Evolutionary conservation across 2,113 vertebrate genomes (phyloP).

Genomic region (Gymnorhina tibicen): DNA sequence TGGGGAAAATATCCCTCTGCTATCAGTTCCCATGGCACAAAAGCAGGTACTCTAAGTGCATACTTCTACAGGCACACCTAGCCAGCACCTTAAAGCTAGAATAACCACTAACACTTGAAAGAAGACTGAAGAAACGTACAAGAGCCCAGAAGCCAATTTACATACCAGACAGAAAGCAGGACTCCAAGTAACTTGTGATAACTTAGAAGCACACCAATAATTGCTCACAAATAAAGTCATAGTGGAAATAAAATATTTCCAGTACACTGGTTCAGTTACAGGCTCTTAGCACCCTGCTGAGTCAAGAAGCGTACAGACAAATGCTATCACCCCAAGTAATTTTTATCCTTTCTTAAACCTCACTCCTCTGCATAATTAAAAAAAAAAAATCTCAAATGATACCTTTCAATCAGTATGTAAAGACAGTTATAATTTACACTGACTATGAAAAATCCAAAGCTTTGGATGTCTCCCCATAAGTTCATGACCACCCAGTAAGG

Average conservation of each 20-base stretch:
- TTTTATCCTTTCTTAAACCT: not conserved
- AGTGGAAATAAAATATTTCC: not conserved
- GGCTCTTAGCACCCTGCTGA: not conserved
- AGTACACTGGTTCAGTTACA: not conserved
- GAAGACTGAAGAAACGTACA: not conserved
- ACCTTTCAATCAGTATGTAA: not conserved
- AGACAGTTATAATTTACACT: not conserved
- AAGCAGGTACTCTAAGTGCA: not conserved
- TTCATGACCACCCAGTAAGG: not conserved
- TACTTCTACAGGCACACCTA: not conserved
- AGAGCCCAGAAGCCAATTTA: not conserved
- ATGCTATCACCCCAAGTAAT: not conserved
- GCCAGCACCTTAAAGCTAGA: not conserved
- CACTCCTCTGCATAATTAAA: not conserved
- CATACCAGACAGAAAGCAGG: not conserved
- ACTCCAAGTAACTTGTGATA: not conserved
- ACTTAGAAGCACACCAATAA: not conserved
- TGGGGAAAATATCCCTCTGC: not conserved
- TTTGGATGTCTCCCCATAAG: not conserved
- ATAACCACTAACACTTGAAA: not conserved
- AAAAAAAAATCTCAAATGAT: not conserved
- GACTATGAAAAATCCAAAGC: not conserved
- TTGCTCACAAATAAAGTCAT: not conserved
- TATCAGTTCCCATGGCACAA: not conserved
- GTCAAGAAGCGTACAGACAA: not conserved